Base-by-base conservation (phyloP, 2,797 vertebrate species). In the Phaenicophaeus curvirostris region DNA sequence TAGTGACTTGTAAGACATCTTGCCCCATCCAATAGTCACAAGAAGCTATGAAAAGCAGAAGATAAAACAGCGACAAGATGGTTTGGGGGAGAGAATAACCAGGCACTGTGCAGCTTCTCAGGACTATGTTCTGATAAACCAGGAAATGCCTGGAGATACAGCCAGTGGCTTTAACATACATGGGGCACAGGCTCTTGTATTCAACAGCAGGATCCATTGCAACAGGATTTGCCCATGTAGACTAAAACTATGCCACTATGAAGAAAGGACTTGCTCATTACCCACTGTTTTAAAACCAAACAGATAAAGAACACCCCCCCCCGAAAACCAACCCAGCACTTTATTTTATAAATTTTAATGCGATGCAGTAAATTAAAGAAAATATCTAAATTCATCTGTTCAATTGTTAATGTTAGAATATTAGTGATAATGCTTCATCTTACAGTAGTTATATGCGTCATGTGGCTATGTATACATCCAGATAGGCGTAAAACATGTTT, bases 221-320 rank as follows among this genome's bases (percentile, higher is more conserved):
- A 4, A 61, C 25, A 50, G 5, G 31, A 15, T 73, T 83, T 46
- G 84, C 20, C 20, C 44, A 33, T 4, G 33, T 0, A 44, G 48
- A 48, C 11, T 35, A 57, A 77, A 77, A 80, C 11, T 24, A 41
- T 4, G 3, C 7, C 48, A 18, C 2, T 5, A 1, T 8, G 71
- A 62, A 68, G 11, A 3, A 68, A 53, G 27, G 11, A 85, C 13
- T 6, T 24, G 10, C 25, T 63, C 44, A 41, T 53, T 14, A 17
- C 20, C 15, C 6, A 15, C 10, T 54, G 15, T 13, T 59, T 51
- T 39, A 53, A 84, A 77, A 41, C 20, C 7, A 50, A 50, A 20
- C 7, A 50, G 50, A 50, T 24, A 5, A 48, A 85, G 65, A 3
- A 3, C n/a, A n/a, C n/a, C 28, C 5, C 1, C 1, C 2, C 6